These are phyloP conservation scores for Ifrita kowaldi DNA, from an alignment of 2,113 vertebrate species.

Conservation along the genomic window DNA sequence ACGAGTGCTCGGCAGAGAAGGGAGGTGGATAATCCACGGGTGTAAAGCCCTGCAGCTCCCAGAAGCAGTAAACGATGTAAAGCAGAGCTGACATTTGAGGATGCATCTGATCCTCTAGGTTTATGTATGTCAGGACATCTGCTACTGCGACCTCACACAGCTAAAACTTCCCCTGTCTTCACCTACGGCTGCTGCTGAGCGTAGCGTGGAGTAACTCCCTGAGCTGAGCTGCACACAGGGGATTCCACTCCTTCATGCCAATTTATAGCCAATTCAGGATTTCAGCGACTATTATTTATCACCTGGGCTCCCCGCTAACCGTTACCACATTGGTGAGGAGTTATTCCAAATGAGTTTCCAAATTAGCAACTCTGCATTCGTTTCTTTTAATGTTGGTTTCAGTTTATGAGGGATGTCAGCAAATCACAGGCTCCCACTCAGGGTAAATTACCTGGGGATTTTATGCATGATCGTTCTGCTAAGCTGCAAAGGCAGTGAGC, in stretches of 20 bases:
- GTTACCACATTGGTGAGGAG: background rate
- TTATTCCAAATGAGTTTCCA: constrained; percentile 39
- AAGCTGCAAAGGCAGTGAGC: background rate
- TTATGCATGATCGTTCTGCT: constrained; percentile 15
- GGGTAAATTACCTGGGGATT: constrained; percentile 59
- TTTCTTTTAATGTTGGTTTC: constrained; percentile 36
- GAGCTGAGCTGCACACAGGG: background rate
- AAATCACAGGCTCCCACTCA: constrained; percentile 55
- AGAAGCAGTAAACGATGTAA: background rate
- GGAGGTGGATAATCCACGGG: background rate
- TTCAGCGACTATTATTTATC: constrained; percentile 52
- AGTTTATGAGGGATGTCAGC: constrained; percentile 48
- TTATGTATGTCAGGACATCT: background rate
- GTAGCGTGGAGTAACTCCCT: background rate
- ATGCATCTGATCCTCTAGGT: background rate
- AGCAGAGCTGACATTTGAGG: constrained; percentile 17
- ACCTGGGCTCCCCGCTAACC: constrained; percentile 34
- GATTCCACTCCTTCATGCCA: background rate
- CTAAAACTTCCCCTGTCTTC: background rate
- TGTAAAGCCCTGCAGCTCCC: constrained; percentile 33
- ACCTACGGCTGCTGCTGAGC: background rate
- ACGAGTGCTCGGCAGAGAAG: background rate
- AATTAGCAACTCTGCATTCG: constrained; percentile 25
- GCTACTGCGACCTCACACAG: background rate
- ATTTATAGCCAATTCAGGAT: constrained; percentile 47